Evolutionary conservation across 2,888 invertebrate species (phyloP).

Genomic region (Chydorus sphaericus): DNA sequence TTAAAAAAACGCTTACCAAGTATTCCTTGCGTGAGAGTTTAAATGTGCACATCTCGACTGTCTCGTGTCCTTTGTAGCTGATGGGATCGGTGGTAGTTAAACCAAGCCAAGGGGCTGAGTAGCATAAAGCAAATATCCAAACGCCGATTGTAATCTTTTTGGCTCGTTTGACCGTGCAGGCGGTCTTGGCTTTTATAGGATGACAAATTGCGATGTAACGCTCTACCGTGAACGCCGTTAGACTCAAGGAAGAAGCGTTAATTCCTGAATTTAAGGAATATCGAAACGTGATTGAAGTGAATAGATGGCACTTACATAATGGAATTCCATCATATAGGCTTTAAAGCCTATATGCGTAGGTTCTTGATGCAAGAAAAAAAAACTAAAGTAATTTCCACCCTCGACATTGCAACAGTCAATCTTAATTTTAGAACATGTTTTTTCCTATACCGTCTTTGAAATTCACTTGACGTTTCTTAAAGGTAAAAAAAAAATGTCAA

Average conservation of each 20-base stretch:
- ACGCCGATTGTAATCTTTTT: slow-evolving; percentile 39
- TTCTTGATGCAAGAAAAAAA: too few relatives aligned
- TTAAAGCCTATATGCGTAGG: too few relatives aligned
- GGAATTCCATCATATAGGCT: too few relatives aligned
- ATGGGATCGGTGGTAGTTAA: slow-evolving; percentile 33
- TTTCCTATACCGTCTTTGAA: too few relatives aligned
- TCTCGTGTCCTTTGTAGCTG: slow-evolving; percentile 21
- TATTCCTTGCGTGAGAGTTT: slow-evolving; percentile 31
- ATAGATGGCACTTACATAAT: too few relatives aligned
- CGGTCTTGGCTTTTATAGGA: slow-evolving; percentile 38
- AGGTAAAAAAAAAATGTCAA: too few relatives aligned
- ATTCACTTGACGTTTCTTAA: too few relatives aligned
- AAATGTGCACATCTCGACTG: slow-evolving; percentile 34
- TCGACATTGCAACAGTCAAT: too few relatives aligned
- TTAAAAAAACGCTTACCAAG: slow-evolving; percentile 22
- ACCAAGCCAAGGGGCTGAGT: slow-evolving; percentile 43
- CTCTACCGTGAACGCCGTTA: slow-evolving; percentile 47
- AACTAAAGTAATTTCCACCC: too few relatives aligned
- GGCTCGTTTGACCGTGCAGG: slow-evolving; percentile 43
- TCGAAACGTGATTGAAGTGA: too few relatives aligned
- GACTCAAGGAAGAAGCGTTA: slow-evolving; percentile 41
- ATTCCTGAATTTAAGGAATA: slow-evolving; percentile 28
- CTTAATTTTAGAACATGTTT: too few relatives aligned
- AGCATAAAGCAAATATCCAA: slow-evolving; percentile 41
- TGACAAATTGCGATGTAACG: slow-evolving; percentile 47